Evolutionary conservation across 1,140 invertebrate species (phyloP).

Genomic region (Cotesia chilonis): DNA sequence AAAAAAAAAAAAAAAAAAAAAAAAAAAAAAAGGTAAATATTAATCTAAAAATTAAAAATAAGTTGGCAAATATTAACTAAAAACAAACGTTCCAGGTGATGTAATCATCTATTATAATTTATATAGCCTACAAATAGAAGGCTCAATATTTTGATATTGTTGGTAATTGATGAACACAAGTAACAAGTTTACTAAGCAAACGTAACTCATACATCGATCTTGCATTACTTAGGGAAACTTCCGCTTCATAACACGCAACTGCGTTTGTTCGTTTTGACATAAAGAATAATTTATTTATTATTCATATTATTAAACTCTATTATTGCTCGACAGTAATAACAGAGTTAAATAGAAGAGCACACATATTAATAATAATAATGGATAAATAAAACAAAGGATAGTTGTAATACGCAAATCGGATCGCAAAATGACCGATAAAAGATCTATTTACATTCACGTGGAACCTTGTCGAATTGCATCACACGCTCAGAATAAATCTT

Average conservation of each 20-base stretch:
- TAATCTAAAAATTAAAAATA: too few species aligned
- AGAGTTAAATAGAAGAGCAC: constrained; percentile 2
- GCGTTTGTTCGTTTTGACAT: not conserved
- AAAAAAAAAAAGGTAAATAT: not conserved
- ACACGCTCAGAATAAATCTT: constrained; percentile 14
- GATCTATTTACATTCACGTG: constrained; percentile 22
- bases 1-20: constrained; percentile 47
- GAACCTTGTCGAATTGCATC: constrained; percentile 13
- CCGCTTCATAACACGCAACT: constrained; percentile 17
- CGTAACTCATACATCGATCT: not conserved
- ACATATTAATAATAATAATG: not conserved
- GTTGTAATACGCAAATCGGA: not conserved
- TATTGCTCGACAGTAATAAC: not conserved
- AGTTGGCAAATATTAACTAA: not conserved
- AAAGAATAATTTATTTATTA: not conserved
- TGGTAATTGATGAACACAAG: not conserved
- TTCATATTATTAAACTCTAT: not conserved
- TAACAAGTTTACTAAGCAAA: constrained; percentile 1
- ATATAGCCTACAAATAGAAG: too few species aligned
- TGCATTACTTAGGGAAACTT: constrained; percentile 5
- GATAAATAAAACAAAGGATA: not conserved
- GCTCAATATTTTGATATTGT: not conserved
- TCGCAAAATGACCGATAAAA: constrained; percentile 6
- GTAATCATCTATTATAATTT: not conserved
- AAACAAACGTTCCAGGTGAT: not conserved